Evolutionary conservation across 2,888 invertebrate genomes (phyloP).

Genomic region (Nipponacmea schrenckii): DNA sequence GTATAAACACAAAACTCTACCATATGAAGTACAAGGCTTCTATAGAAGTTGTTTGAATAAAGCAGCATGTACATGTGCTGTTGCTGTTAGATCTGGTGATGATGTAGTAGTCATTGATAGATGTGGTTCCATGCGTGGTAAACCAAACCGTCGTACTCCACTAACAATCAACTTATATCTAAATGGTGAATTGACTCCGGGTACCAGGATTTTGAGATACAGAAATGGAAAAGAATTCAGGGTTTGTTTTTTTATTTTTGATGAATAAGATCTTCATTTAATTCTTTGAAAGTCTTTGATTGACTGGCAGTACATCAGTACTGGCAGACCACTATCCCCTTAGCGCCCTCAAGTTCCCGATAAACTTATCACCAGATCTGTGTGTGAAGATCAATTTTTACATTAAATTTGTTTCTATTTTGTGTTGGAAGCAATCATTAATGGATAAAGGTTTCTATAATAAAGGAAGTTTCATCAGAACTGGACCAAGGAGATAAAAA

Average conservation of each 20-base stretch:
- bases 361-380: no score
- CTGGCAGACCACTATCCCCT: no score
- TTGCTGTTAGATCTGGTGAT: slow-evolving; percentile 37
- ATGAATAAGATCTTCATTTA: neutral
- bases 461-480: no score
- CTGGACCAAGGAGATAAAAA: no score
- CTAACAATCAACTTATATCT: slow-evolving; percentile 23
- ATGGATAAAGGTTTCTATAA: no score
- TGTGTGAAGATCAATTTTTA: no score
- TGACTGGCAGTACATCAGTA: no score
- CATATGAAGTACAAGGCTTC: slow-evolving; percentile 36
- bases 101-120: slow-evolving; percentile 41
- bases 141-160: slow-evolving; percentile 13
- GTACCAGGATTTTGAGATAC: slow-evolving; percentile 28
- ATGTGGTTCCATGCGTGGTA: slow-evolving; percentile 26
- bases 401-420: no score
- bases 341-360: no score
- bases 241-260: slow-evolving; percentile 21
- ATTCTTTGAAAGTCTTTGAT: no score
- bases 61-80: slow-evolving; percentile 47
- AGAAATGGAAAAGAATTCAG: slow-evolving; percentile 32
- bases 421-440: no score
- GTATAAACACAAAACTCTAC: slow-evolving; percentile 36
- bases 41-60: slow-evolving; percentile 5
- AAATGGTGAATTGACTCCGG: slow-evolving; percentile 37